These are phyloP conservation scores for Galemys pyrenaicus DNA, from an alignment of 2,113 vertebrate species.

Conservation along the genomic window DNA sequence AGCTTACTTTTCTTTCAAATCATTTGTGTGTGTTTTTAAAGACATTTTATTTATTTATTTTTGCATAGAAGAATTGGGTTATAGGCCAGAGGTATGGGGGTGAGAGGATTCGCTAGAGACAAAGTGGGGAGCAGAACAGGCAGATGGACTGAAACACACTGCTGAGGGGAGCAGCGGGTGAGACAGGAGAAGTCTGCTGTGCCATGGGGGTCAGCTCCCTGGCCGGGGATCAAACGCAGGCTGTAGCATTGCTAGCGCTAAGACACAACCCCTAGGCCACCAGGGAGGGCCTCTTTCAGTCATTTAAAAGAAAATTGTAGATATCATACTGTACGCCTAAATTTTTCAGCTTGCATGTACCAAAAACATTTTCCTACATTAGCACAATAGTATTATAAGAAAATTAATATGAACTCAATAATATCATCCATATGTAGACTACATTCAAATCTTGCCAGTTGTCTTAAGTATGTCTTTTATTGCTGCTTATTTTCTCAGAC, in stretches of 20 bases:
- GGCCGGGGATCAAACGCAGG: too few species aligned
- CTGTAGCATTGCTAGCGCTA: too few species aligned
- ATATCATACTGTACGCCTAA: neutral
- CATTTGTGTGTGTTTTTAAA: too few species aligned
- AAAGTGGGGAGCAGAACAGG: too few species aligned
- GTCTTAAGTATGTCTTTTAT: slow-evolving; percentile 37
- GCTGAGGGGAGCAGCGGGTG: too few species aligned
- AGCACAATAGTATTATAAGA: neutral
- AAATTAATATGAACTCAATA: slow-evolving; percentile 40
- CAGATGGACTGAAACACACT: too few species aligned
- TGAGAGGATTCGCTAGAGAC: too few species aligned
- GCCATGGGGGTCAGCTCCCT: too few species aligned
- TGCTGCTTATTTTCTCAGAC: slow-evolving; percentile 45
- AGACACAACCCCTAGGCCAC: too few species aligned
- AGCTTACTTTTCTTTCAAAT: neutral
- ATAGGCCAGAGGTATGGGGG: too few species aligned
- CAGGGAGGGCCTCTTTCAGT: neutral
- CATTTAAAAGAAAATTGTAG: slow-evolving; percentile 27
- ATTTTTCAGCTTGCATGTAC: neutral
- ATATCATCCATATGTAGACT: neutral
- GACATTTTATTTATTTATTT: too few species aligned
- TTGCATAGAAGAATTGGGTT: too few species aligned
- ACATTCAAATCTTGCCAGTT: slow-evolving; percentile 28
- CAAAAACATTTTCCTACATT: neutral
- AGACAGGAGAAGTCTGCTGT: neutral